Base-by-base conservation (phyloP, 2,888 invertebrate genomes). In the Petrolisthes cinctipes region DNA sequence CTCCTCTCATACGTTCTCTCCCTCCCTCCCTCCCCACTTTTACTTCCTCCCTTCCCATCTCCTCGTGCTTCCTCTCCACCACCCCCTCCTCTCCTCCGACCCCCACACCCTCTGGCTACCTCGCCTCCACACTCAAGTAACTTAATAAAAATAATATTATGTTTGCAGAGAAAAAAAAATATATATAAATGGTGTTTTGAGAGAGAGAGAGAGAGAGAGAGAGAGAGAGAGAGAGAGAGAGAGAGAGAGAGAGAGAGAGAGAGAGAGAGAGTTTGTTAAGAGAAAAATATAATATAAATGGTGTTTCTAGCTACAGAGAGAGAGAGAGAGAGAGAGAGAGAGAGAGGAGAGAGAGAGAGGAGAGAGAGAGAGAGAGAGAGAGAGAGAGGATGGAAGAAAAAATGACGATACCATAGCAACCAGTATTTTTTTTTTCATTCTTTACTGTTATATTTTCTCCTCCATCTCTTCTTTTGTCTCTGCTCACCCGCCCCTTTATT, bases 181-280 rank as follows among this genome's bases (percentile, higher is more conserved):
- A 61, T 61, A 61, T 9, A 61, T 17, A 61, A 61, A 61, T 61
- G 17, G 61, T 61, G 61, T 11, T 11, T 37, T 37, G 1, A 23
- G n/a, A 20, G n/a, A 23, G 73, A 73, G 73, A 73, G 73, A 73
- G 73, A 73, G 73, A 23, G 23, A 23, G 23, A 73, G 73, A 73
- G 73, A 73, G 73, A 73, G 73, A 73, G 73, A 73, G 23, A 73
- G 73, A 73, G 73, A 73, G 73, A 73, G 73, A 73, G 73, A 73
- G 73, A 73, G 73, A 23, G n/a, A 73, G n/a, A 9, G 7, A 23
- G 20, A 73, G 20, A 73, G n/a, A 7, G 20, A 73, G 23, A 23
- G 20, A 61, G 37, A 37, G 37, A 37, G 37, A 37, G 37, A n/a
- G n/a, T n/a, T n/a, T n/a, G n/a, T n/a, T n/a, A n/a, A n/a, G n/a